phyloP scores from a whole-genome alignment of 2,888 invertebrate species.

The Chrysotoxum bicinctum region DNA sequence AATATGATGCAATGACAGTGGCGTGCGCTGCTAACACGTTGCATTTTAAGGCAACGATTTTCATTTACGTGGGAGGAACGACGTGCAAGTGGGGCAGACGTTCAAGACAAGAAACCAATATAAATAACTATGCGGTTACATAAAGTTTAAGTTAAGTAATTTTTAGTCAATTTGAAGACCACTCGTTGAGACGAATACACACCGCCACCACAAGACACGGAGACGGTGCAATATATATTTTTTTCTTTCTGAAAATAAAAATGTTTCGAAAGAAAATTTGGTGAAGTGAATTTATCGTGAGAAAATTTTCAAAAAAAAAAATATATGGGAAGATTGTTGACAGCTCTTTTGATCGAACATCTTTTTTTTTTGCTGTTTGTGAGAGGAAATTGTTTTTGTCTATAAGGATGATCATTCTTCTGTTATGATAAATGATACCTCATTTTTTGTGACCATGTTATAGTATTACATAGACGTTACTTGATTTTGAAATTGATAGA shows the following conservation, averaged over 20 bases:
- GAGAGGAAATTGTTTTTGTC: background rate
- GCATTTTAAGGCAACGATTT: conserved; percentile 57
- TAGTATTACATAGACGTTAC: background rate
- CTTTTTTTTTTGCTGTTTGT: background rate
- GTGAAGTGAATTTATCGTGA: conserved; percentile 30
- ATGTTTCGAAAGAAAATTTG: conserved; percentile 24
- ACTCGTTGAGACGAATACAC: conserved; percentile 18
- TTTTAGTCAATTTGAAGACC: conserved; percentile 48
- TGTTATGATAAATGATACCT: conserved; percentile 6
- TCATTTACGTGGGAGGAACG: conserved; percentile 31
- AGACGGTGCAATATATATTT: conserved; percentile 5
- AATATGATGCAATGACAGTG: conserved; percentile 41
- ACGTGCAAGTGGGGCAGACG: conserved; percentile 35
- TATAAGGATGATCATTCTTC: background rate
- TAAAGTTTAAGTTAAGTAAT: conserved; percentile 52
- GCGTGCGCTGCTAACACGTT: conserved; percentile 49
- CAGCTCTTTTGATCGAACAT: conserved; percentile 29
- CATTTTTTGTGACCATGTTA: background rate
- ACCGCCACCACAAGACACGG: background rate
- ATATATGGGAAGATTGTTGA: background rate
- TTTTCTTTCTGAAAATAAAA: background rate
- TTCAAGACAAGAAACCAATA: conserved; percentile 32
- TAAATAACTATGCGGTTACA: conserved; percentile 30
- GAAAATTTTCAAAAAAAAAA: conserved; percentile 10
- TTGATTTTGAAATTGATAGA: background rate